These are phyloP conservation scores for Cnemophilus loriae DNA, from an alignment of 2,113 vertebrate genomes.

Conservation along the genomic window DNA sequence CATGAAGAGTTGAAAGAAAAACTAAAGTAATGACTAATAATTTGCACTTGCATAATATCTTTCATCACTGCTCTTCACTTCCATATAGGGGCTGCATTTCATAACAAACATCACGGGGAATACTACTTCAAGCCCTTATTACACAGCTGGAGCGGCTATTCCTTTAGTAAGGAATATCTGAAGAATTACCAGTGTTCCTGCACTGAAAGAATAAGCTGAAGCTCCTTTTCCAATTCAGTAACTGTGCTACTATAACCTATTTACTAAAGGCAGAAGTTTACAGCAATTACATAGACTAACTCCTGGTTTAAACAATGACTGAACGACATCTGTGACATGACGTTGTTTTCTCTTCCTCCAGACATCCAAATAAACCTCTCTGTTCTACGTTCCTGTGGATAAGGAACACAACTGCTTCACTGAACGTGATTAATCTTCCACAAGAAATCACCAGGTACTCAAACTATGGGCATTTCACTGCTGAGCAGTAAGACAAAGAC, in stretches of 20 bases:
- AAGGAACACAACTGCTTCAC: background rate
- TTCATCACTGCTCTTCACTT: background rate
- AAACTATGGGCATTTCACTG: background rate
- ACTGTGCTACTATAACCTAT: background rate
- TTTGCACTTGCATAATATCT: background rate
- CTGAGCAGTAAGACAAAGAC: background rate
- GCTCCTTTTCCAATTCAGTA: background rate
- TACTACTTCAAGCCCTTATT: background rate
- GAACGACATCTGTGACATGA: background rate
- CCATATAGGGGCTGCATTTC: background rate
- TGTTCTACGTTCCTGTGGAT: background rate
- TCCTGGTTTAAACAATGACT: background rate
- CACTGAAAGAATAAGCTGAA: background rate
- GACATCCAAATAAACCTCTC: background rate
- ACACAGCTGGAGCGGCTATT: background rate
- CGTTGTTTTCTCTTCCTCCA: background rate
- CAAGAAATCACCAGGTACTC: background rate
- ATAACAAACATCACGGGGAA: background rate
- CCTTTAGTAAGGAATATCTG: background rate
- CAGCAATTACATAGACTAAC: background rate
- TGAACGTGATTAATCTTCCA: background rate
- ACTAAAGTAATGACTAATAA: background rate
- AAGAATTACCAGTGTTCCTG: background rate
- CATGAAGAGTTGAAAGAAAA: background rate
- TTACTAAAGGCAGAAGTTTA: background rate